Evolutionary conservation across 2,888 invertebrate species (phyloP), one percentile per base, ranked within the genome.

Genomic region (Agrochola lota): DNA sequence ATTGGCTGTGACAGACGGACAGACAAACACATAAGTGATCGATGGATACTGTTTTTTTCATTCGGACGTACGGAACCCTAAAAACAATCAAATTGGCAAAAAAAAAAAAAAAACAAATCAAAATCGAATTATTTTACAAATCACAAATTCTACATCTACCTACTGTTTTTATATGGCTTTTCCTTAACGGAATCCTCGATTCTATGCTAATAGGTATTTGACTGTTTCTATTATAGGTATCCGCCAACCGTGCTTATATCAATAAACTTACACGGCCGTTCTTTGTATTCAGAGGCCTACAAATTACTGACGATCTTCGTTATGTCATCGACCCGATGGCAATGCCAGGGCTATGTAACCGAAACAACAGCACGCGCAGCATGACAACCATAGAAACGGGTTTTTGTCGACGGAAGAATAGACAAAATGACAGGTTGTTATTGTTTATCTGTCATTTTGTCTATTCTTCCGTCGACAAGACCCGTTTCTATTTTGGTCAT

Each of bases 241-340:
- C 57, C n/a, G 5, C 17, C n/a, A 40, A 60, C 46, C 7, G 26
- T 35, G 30, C 40, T 55, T 76, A 55, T 49, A 75, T 67, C 76
- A 79, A 76, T 49, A 74, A 23, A 70, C 55, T n/a, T 49, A 59
- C n/a, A 78, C 43, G 43, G 74, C 9, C 43, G 43, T n/a, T 55
- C 35, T 81, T 81, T 82, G 55, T 76, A 49, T 75, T 62, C 30
- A 49, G 40, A 40, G 76, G 82, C 60, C 46, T 30, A 57, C 60
- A 30, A 52, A 64, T 67, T 77, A 57, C 49, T 40, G 66, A 30
- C 4, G 60, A 40, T 67, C 6, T 17, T 23, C 0, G 2, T 62
- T 67, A 81, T 76, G 12, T 75, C 76, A 81, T 67, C 26, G 76
- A 60, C 46, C 17, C 20, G n/a, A n/a, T 57, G 20, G 1, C 1